Evolutionary conservation across 2,797 vertebrate genomes (phyloP).

Genomic region (Neostethus bicornis): DNA sequence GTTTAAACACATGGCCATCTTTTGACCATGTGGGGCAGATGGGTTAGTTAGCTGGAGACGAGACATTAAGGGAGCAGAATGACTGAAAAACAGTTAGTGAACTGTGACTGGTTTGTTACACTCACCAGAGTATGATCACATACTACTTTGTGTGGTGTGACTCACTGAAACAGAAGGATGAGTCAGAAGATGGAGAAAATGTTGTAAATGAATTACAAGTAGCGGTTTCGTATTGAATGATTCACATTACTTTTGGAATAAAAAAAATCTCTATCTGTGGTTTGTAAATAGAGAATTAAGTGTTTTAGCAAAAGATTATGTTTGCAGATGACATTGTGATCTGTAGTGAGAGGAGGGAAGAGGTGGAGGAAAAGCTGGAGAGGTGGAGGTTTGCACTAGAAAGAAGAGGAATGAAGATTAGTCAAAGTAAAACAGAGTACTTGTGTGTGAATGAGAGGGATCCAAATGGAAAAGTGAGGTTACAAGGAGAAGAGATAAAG

Average conservation of each 20-base stretch:
- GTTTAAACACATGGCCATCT: conserved; percentile 21
- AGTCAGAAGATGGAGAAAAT: conserved; percentile 51
- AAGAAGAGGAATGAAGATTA: no score
- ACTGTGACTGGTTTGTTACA: conserved; percentile 36
- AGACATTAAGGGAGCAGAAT: conserved; percentile 25
- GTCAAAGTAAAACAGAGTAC: no score
- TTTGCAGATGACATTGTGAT: no score
- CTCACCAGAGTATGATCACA: conserved; percentile 36
- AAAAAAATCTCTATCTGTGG: no score
- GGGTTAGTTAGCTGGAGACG: conserved; percentile 31
- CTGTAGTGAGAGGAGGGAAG: no score
- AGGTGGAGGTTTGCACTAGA: no score
- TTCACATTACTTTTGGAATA: not conserved
- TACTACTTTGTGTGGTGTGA: conserved; percentile 36
- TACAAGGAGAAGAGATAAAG: no score
- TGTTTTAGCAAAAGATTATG: no score
- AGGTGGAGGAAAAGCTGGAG: no score
- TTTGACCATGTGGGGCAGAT: conserved; percentile 9
- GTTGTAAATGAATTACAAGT: conserved; percentile 24
- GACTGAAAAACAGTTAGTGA: conserved; percentile 32
- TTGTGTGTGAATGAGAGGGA: no score
- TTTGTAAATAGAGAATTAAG: no score
- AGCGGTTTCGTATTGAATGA: conserved; percentile 26
- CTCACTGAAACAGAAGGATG: conserved; percentile 52
- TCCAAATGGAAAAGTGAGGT: no score